Evolutionary conservation across 2,113 vertebrate species (phyloP), one percentile per base, ranked within the genome.

Genomic region (Syngnathus floridae): DNA sequence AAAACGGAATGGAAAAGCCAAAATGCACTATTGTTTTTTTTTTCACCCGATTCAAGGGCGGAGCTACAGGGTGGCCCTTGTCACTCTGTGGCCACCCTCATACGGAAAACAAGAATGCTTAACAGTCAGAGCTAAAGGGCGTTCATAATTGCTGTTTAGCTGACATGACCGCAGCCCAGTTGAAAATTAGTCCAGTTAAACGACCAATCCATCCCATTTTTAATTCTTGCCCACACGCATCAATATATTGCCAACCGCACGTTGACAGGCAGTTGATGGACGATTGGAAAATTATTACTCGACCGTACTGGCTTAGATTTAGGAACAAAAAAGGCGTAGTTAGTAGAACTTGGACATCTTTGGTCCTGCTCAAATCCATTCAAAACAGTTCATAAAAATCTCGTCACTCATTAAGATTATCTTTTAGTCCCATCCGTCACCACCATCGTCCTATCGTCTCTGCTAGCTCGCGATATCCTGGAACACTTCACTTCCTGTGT

Each of bases 201-300:
- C 35, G 12, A 56, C 13, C 54, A 17, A 56, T 56, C 54, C 35
- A 14, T 31, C 54, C 5, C 26, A 14, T 51, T 51, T 51, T n/a
- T 51, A 55, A 55, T 31, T 55, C 52, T 55, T 55, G 52, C 52
- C 52, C 11, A 22, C 52, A 55, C 35, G 22, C 5, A 55, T 55
- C 5, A 35, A 56, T 35, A 17, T 35, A 56, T 56, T 56, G 26
- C 26, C 26, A 35, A 56, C 54, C 54, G 54, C 26, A 56, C 35
- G 26, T 56, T 56, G 54, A 35, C 54, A 56, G 54, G 54, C 7
- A 31, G 13, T 56, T 56, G 26, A 56, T 56, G 54, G 54, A 56
- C 14, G 54, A 56, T 36, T 56, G 54, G 54, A 56, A 56, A 56
- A 17, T 35, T 16, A 56, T 56, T 5, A 35, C 26, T 26, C 26